Conservation (phyloP, 2,113 vertebrate genomes). For the Verasper variegatus region DNA sequence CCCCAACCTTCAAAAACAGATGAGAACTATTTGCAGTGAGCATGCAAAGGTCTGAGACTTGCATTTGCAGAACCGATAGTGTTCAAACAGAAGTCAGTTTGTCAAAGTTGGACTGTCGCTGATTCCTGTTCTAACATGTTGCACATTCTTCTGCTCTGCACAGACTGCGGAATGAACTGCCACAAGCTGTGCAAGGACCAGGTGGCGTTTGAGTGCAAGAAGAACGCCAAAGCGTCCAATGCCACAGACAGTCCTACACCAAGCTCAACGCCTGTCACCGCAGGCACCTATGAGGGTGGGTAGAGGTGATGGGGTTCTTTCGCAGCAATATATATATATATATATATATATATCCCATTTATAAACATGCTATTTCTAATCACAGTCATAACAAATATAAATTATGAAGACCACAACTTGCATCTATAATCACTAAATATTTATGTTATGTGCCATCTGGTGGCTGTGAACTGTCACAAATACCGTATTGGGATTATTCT, state of each 20-base stretch:
- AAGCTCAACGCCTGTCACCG: constrained; percentile 79
- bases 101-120: constrained; percentile 1
- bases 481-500: not conserved
- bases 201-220: constrained; percentile 97
- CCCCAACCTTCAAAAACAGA: constrained; percentile 48
- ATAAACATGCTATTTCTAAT: not conserved
- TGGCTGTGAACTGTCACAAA: constrained; percentile 12
- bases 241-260: constrained; percentile 83
- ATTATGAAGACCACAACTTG: too few species aligned
- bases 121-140: constrained; percentile 65
- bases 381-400: not conserved
- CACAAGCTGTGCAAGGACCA: constrained; percentile 97
- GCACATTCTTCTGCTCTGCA: constrained; percentile 43
- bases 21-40: constrained; percentile 53
- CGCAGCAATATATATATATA: not conserved
- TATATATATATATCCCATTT: not conserved
- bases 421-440: not conserved
- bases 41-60: constrained; percentile 45
- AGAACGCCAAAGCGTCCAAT: constrained; percentile 84
- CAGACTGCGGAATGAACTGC: constrained; percentile 97
- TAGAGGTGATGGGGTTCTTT: constrained; percentile 52
- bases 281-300: constrained; percentile 83
- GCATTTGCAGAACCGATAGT: constrained; percentile 58
- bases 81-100: constrained; percentile 45
- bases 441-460: constrained; percentile 25